These are phyloP conservation scores for Leptodactylus fuscus DNA, from an alignment of 2,113 vertebrate species.

Conservation along the genomic window DNA sequence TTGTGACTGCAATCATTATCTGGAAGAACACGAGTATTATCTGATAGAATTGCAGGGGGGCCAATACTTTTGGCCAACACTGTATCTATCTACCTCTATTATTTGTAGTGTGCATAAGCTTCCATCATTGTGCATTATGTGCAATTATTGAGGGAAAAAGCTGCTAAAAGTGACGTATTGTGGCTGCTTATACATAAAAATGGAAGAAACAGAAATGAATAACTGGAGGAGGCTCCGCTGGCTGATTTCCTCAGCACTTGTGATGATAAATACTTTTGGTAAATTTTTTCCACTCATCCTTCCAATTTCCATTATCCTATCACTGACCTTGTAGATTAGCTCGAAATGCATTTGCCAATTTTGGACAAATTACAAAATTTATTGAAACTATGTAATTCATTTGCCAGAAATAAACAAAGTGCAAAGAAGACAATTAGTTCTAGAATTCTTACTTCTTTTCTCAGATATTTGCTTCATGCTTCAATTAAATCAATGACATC, in stretches of 20 bases:
- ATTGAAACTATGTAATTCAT: neutral
- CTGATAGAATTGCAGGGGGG: too few species aligned
- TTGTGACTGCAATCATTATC: too few species aligned
- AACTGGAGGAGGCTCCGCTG: neutral
- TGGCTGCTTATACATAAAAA: neutral
- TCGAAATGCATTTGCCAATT: neutral
- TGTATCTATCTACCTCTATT: too few species aligned
- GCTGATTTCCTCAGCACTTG: neutral
- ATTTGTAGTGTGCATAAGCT: neutral
- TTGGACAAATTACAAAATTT: neutral
- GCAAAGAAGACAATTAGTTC: neutral
- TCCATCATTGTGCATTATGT: neutral
- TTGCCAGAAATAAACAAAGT: constrained; percentile 28
- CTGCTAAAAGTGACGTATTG: neutral
- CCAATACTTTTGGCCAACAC: too few species aligned
- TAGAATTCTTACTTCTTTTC: neutral
- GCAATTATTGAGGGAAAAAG: neutral
- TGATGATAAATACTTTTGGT: constrained; percentile 10
- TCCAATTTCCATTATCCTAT: constrained; percentile 17
- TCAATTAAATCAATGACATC: too few species aligned
- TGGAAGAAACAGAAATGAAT: neutral
- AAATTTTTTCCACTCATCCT: neutral
- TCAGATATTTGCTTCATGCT: neutral
- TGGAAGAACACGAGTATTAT: too few species aligned
- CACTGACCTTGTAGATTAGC: constrained; percentile 22